phyloP scores from a whole-genome alignment of 2,113 vertebrate species.

The Callopanchax toddi region DNA sequence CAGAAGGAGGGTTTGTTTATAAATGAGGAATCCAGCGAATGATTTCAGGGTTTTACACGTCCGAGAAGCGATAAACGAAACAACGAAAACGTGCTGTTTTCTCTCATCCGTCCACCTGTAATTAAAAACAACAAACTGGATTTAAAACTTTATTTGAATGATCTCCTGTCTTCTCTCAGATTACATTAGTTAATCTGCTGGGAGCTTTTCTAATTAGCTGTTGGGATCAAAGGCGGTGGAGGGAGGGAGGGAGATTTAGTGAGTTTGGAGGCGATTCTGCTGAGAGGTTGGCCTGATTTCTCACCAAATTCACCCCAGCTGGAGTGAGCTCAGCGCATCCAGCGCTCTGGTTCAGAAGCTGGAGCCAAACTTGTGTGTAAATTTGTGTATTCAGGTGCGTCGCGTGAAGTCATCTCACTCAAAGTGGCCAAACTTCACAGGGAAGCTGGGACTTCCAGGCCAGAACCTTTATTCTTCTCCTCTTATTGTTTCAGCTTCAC shows the following conservation, averaged over 20 bases:
- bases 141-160: background rate
- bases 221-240: conserved; percentile 18
- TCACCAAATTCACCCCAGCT: conserved; percentile 81
- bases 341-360: conserved; percentile 75
- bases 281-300: conserved; percentile 44
- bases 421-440: conserved; percentile 61
- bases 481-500: conserved; percentile 27
- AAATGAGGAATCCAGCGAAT: conserved; percentile 39
- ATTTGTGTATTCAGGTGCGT: conserved; percentile 84
- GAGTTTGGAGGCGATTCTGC: conserved; percentile 8
- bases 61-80: conserved; percentile 42
- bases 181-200: background rate
- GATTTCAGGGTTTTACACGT: conserved; percentile 35
- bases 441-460: conserved; percentile 65
- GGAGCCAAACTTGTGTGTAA: conserved; percentile 70
- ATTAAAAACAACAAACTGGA: background rate
- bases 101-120: background rate
- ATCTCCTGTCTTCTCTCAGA: background rate
- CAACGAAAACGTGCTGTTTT: no score
- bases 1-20: conserved; percentile 60
- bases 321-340: conserved; percentile 81
- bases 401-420: conserved; percentile 75
- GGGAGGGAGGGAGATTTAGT: background rate
- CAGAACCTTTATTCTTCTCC: conserved; percentile 59
- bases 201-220: conserved; percentile 21